Conservation (phyloP, 2,888 invertebrate genomes). For the Cheilosia variabilis region DNA sequence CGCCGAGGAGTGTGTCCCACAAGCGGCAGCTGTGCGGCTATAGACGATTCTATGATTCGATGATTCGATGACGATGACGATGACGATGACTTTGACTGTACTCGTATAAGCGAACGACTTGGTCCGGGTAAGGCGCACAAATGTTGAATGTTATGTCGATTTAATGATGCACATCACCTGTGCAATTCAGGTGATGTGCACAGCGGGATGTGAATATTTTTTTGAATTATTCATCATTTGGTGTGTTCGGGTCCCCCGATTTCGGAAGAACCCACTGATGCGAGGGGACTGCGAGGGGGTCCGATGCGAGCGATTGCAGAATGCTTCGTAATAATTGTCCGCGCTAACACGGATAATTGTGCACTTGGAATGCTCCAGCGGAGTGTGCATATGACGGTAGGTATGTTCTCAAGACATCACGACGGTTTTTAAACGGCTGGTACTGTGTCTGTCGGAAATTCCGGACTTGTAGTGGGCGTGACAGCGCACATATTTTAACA, state of each 20-base stretch:
- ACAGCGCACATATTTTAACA: conserved; percentile 25
- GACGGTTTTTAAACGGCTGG: not conserved
- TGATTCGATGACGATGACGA: conserved; percentile 49
- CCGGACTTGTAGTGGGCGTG: conserved; percentile 52
- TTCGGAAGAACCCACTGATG: conserved; percentile 24
- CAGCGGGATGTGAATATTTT: conserved; percentile 66
- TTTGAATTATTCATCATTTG: conserved; percentile 73
- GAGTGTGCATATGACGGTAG: not conserved
- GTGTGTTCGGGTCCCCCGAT: conserved; percentile 35
- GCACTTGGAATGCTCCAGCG: conserved; percentile 28
- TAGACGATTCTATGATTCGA: conserved; percentile 15
- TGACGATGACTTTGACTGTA: conserved; percentile 45
- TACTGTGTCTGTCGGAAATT: not conserved
- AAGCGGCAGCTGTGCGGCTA: not conserved
- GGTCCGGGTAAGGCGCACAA: not conserved
- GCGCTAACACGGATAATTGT: conserved; percentile 34
- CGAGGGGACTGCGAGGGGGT: not conserved
- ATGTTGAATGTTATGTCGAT: conserved; percentile 72
- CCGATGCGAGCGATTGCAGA: conserved; percentile 57
- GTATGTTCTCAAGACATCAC: not conserved
- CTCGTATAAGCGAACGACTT: not conserved
- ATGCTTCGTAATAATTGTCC: conserved; percentile 70
- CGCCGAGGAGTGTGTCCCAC: not conserved
- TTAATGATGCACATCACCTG: conserved; percentile 75
- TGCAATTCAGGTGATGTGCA: conserved; percentile 53